These are phyloP conservation scores for Dysmachus trigonus DNA, from an alignment of 2,888 invertebrate species.

Conservation along the genomic window DNA sequence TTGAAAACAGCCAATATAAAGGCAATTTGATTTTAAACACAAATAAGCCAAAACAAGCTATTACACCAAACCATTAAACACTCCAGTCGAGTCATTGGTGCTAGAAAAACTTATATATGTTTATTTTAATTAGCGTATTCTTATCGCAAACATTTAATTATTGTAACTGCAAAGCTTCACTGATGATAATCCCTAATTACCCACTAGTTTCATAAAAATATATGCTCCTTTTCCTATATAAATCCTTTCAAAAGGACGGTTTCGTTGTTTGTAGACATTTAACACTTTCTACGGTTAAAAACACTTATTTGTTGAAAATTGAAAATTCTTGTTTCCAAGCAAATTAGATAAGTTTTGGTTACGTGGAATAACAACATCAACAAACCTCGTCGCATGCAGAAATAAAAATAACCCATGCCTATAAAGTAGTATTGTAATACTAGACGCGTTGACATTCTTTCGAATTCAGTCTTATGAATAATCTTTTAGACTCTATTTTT, in stretches of 20 bases:
- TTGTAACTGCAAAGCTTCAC: neutral
- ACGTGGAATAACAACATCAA: slow-evolving; percentile 26
- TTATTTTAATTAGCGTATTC: neutral
- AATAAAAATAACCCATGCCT: neutral
- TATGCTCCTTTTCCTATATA: neutral
- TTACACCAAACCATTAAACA: neutral
- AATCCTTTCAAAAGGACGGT: neutral
- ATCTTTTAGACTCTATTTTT: neutral
- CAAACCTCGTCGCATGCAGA: neutral
- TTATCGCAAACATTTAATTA: neutral
- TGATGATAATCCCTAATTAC: neutral
- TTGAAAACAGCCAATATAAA: neutral
- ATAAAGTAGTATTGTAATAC: neutral
- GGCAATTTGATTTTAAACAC: neutral
- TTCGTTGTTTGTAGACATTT: neutral
- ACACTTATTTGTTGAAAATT: neutral
- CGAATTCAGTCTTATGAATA: neutral
- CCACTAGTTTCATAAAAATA: neutral
- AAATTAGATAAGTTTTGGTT: slow-evolving; percentile 41
- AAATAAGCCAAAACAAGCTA: neutral
- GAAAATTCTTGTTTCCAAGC: slow-evolving; percentile 37
- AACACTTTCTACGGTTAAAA: neutral
- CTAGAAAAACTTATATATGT: neutral
- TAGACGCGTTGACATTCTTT: neutral
- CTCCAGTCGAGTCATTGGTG: neutral